A percentile compares a stretch with the other conserved stretches of the same genome.
These are phyloP conservation scores for Apostichopus parvimensis DNA, from an alignment of 35 echinoderm and acorn worm species.

Conservation along the genomic window DNA sequence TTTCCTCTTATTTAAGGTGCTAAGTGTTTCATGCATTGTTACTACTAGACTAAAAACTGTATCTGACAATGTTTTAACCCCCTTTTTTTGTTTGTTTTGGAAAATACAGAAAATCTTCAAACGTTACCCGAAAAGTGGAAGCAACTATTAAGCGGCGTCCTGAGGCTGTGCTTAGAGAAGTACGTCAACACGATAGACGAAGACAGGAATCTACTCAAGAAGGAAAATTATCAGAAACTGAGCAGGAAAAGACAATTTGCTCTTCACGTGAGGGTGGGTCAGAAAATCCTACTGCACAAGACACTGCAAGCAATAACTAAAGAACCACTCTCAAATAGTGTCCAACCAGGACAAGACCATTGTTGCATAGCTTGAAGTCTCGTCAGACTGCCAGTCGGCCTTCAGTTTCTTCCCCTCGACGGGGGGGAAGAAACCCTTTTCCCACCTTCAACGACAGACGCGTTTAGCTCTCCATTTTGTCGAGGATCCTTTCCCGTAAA, in stretches of 20 bases:
- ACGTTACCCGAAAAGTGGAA: constrained; percentile 67
- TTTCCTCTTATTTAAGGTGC: too few relatives aligned
- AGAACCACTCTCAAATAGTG: constrained; percentile 22
- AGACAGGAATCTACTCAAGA: constrained; percentile 24
- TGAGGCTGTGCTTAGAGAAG: constrained; percentile 52
- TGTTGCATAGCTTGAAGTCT: constrained; percentile 22
- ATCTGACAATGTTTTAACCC: not conserved
- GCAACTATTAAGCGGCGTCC: constrained; percentile 50
- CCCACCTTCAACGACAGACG: not conserved
- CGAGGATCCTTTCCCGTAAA: too few relatives aligned
- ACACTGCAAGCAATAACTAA: constrained; percentile 44
- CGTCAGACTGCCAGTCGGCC: not conserved
- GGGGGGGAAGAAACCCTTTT: not conserved
- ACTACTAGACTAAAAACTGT: not conserved
- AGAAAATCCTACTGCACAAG: constrained; percentile 45
- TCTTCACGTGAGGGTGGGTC: constrained; percentile 46
- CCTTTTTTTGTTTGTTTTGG: not conserved
- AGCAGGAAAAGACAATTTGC: constrained; percentile 36
- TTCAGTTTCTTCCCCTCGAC: too few relatives aligned
- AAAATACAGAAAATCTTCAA: constrained; percentile 58
- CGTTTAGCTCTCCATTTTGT: too few relatives aligned
- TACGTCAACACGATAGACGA: constrained; percentile 68
- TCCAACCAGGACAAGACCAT: constrained; percentile 43
- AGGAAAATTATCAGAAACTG: constrained; percentile 47
- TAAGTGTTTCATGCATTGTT: not conserved